phyloP scores from a whole-genome alignment of 2,888 invertebrate species.

The Oligia fasciuncula region DNA sequence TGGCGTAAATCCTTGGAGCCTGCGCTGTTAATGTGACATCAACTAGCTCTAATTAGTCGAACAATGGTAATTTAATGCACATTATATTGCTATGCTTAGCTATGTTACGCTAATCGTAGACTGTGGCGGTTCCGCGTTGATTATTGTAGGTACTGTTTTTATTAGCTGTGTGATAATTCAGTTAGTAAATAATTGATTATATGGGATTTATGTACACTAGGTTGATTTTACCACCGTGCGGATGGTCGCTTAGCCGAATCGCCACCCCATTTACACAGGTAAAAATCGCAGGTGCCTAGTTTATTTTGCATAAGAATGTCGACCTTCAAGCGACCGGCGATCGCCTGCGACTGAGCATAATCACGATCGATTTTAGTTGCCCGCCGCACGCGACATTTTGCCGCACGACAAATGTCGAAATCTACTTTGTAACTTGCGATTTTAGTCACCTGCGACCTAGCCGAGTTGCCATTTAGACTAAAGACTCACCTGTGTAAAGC shows the following conservation, averaged over 20 bases:
- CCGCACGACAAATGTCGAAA: not conserved
- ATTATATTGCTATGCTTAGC: constrained; percentile 64
- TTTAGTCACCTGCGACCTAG: not conserved
- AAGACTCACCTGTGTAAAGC: not conserved
- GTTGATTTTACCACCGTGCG: not conserved
- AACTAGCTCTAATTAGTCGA: constrained; percentile 58
- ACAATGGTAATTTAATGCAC: constrained; percentile 71
- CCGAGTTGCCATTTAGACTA: not conserved
- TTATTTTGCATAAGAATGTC: not conserved
- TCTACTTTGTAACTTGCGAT: not conserved
- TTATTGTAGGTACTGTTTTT: constrained; percentile 34
- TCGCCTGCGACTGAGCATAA: not conserved
- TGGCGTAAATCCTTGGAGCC: constrained; percentile 39
- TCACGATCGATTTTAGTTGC: not conserved
- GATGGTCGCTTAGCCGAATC: not conserved
- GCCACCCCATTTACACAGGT: not conserved
- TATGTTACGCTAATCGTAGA: constrained; percentile 60
- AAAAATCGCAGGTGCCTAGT: not conserved
- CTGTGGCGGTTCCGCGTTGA: constrained; percentile 28
- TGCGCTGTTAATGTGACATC: constrained; percentile 42
- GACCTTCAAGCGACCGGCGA: not conserved
- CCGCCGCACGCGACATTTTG: not conserved
- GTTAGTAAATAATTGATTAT: not conserved
- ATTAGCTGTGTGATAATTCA: constrained; percentile 3
- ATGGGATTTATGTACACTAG: not conserved